These are phyloP conservation scores for Sylvilagus floridanus DNA, from an alignment of 2,797 vertebrate genomes.

Conservation along the genomic window DNA sequence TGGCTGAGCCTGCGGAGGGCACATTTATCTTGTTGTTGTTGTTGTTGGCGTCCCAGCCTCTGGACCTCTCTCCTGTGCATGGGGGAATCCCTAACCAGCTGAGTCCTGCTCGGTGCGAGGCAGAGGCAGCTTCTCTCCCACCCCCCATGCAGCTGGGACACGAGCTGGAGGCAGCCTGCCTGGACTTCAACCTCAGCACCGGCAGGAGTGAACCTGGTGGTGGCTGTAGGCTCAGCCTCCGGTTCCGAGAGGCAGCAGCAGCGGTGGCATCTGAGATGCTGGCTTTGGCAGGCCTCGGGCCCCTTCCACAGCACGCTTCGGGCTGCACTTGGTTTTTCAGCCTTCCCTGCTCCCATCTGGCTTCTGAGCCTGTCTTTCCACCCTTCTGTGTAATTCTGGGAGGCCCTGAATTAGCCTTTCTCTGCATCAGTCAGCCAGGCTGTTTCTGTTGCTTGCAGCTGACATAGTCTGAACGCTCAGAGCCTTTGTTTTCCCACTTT, in stretches of 20 bases:
- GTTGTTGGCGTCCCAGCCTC: background rate
- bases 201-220: background rate
- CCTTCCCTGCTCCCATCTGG: background rate
- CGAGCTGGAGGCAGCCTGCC: background rate
- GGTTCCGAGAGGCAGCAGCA: background rate
- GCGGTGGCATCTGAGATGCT: background rate
- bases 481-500: background rate
- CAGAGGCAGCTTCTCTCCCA: background rate
- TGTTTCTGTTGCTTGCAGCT: background rate
- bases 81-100: background rate
- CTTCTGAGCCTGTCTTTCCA: constrained; percentile 2
- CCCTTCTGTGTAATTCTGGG: background rate
- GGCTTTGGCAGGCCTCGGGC: background rate
- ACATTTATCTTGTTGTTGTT: background rate
- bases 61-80: background rate
- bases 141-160: background rate
- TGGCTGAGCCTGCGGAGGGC: background rate
- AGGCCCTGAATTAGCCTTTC: background rate
- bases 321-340: background rate
- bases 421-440: background rate
- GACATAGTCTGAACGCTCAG: background rate
- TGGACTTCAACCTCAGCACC: background rate
- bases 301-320: background rate
- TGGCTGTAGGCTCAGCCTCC: background rate
- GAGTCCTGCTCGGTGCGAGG: background rate